Evolutionary conservation across 2,888 invertebrate genomes (phyloP), one percentile per base, ranked within the genome.

Genomic region (Oegoconia quadripuncta): DNA sequence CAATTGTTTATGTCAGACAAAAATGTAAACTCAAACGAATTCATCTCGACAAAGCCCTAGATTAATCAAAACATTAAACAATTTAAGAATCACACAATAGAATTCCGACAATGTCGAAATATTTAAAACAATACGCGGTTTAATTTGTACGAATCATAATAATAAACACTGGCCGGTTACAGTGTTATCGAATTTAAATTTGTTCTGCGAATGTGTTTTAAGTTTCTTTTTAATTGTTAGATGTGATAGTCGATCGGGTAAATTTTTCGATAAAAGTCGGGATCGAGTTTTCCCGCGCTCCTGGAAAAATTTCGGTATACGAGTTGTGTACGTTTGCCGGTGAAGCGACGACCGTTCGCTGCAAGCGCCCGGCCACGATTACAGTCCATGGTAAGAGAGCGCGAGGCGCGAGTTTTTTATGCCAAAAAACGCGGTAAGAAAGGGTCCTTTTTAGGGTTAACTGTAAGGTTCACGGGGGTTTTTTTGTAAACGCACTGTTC

Each of bases 1-100:
- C 80, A 78, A 80, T 80, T 81, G 77, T 84, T 83, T 81, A 77
- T 78, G 75, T 67, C 74, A 67, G 65, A 65, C 65, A 70, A 77
- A 79, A 76, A 76, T 76, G 74, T 74, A 72, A 78, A 76, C 73
- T 59, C 49, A 52, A 55, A 61, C 59, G 64, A 60, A 64, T 65
- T 64, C 67, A 66, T 72, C 71, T 71, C 73, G 64, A 64, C 68
- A 65, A 66, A 65, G 70, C 71, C 74, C 71, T 74, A 73, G 67
- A 67, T 73, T 64, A 57, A 66, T 59, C 65, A 66, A 69, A 68
- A 74, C 65, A 71, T 79, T 74, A 68, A 80, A 79, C 79, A 77
- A 79, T 78, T 74, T 62, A 75, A 71, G 60, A 68, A 64, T 73
- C 71, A 64, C 74, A 76, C 79, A 75, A 79, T 78, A 74, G 69